Evolutionary conservation across 1,140 invertebrate genomes (phyloP), one percentile per base, ranked within the genome.

Genomic region (Drosophila kurseongensis): DNA sequence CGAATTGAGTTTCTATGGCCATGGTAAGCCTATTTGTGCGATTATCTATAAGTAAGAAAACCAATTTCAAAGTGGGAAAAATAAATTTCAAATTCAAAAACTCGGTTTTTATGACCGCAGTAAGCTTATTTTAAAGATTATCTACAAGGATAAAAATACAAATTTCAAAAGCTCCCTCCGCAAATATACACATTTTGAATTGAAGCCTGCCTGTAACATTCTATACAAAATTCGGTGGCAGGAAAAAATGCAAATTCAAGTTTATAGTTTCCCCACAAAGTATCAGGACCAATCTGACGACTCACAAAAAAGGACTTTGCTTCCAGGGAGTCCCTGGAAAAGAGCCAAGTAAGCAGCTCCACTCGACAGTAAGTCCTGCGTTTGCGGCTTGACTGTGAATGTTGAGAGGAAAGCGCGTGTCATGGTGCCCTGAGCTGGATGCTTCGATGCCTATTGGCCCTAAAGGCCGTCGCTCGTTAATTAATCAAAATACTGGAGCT

Each of bases 401-500:
- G 40, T 18, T 60, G 7, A 13, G 5, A 13, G 12, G 14, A 62
- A 32, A 75, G 38, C 32, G 63, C 67, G 50, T 68, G 29, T 44
- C 51, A 44, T 36, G 42, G 42, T 44, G 56, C 35, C 61, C 41
- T 48, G 44, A 23, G 44, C 6, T 47, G 13, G 12, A 62, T 51
- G 35, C 62, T 45, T 32, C 55, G 36, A 58, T 52, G 57, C 68
- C 67, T 75, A 61, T 58, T 40, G 60, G 36, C 66, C 65, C 75
- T 38, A 66, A 88, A 74, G 60, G 62, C 72, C 61, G 72, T 69
- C 63, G 51, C 57, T 56, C 76, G 76, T 89, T 88, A 88, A 88
- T 88, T 89, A 88, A 88, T 88, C 84, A 88, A 83, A 86, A 86
- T 78, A 63, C 74, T 75, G 62, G 40, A 57, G 75, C 62, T 69